Conservation (phyloP, 2,113 vertebrate genomes). For the Saiga tatarica region DNA sequence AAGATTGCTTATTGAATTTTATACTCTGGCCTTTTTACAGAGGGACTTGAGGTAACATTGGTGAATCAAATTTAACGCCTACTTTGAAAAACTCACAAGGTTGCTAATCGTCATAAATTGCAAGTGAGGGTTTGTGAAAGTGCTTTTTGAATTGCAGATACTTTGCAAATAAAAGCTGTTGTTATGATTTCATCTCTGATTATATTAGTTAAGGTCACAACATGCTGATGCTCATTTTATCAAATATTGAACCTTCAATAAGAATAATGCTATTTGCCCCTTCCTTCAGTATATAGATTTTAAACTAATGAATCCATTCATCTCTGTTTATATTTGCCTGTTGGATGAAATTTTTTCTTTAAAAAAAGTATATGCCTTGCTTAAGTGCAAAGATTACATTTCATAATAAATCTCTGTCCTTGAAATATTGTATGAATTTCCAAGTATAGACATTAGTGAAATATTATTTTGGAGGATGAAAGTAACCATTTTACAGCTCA, state of each 20-base stretch:
- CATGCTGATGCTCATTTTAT: neutral
- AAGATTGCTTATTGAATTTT: slow-evolving; percentile 56
- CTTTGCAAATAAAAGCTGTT: neutral
- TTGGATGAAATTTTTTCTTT: slow-evolving; percentile 34
- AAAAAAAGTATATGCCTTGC: slow-evolving; percentile 16
- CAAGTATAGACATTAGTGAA: slow-evolving; percentile 19
- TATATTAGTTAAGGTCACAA: neutral
- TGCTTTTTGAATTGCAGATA: neutral
- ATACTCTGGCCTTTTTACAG: slow-evolving; percentile 19
- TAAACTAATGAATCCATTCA: slow-evolving; percentile 50
- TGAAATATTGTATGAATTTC: slow-evolving; percentile 35
- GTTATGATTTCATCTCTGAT: neutral
- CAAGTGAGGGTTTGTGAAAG: neutral
- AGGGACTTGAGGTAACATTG: neutral
- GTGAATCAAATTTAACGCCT: slow-evolving; percentile 47
- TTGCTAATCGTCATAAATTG: neutral
- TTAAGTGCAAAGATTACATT: slow-evolving; percentile 13
- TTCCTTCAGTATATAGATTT: slow-evolving; percentile 32
- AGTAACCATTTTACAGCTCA: slow-evolving; percentile 39
- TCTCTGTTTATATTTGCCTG: slow-evolving; percentile 53
- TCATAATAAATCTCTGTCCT: slow-evolving; percentile 43
- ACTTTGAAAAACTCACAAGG: slow-evolving; percentile 32
- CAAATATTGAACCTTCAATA: neutral
- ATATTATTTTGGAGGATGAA: slow-evolving; percentile 41
- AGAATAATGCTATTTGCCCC: slow-evolving; percentile 1